phyloP scores from a whole-genome alignment of 2,797 vertebrate species.

The Netta rufina region DNA sequence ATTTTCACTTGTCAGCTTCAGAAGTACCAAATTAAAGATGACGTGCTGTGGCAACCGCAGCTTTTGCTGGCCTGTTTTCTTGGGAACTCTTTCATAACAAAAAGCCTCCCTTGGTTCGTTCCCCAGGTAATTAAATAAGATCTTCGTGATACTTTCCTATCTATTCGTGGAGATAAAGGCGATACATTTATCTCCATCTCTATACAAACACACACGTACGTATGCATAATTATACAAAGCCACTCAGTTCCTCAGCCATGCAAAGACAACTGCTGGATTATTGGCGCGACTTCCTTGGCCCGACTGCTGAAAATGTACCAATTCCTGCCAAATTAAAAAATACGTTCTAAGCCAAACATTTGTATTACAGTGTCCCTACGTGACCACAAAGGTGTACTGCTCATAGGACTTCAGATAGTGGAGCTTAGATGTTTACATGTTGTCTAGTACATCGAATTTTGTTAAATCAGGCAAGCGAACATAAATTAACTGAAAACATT shows the following conservation, averaged over 20 bases:
- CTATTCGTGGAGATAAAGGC: neutral
- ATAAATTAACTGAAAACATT: neutral
- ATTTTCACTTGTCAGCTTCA: neutral
- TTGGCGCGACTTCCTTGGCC: neutral
- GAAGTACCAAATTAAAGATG: neutral
- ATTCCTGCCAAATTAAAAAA: neutral
- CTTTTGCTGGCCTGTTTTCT: neutral
- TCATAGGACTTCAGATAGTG: neutral
- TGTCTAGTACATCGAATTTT: neutral
- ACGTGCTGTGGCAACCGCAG: fast-evolving
- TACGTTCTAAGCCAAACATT: neutral
- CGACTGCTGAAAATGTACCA: neutral
- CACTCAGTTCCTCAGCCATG: neutral
- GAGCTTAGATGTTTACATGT: neutral
- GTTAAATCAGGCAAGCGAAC: neutral
- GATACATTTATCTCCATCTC: neutral
- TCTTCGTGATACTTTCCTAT: neutral
- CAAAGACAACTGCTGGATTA: neutral
- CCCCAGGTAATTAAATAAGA: neutral
- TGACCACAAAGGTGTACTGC: neutral
- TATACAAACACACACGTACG: fast-evolving
- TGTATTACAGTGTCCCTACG: neutral
- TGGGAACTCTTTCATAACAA: neutral
- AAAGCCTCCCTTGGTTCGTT: neutral
- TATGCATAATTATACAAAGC: neutral